Conservation (phyloP, 2,113 vertebrate species). For the Electrona antarctica region DNA sequence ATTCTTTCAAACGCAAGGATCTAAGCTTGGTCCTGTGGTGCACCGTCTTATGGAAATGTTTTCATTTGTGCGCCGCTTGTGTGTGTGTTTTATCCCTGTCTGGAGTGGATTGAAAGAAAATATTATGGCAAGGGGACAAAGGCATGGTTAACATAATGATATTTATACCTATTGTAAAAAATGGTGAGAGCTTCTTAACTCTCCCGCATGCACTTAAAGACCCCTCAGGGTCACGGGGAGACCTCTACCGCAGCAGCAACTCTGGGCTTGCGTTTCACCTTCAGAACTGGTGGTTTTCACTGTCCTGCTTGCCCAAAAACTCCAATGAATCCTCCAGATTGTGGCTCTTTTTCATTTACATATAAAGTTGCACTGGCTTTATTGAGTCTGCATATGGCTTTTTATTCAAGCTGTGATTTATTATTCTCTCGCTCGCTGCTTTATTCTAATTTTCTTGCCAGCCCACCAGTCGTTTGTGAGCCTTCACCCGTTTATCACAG, state of each 20-base stretch:
- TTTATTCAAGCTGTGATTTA: slow-evolving; percentile 66
- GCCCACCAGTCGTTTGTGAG: slow-evolving; percentile 17
- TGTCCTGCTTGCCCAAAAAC: slow-evolving; percentile 20
- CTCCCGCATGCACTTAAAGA: slow-evolving; percentile 23
- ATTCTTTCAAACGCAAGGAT: slow-evolving; percentile 57
- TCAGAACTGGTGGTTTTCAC: slow-evolving; percentile 32
- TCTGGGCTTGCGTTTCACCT: slow-evolving; percentile 40
- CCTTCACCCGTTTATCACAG: slow-evolving; percentile 42
- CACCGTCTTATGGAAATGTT: slow-evolving; percentile 51
- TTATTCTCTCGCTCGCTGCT: slow-evolving; percentile 43
- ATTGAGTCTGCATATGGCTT: slow-evolving; percentile 56
- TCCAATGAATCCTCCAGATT: slow-evolving; percentile 17
- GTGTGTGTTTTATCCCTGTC: slow-evolving; percentile 37
- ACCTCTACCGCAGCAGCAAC: slow-evolving; percentile 28
- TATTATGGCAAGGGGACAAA: slow-evolving; percentile 49
- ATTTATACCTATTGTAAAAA: slow-evolving; percentile 59
- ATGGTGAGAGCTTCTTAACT: slow-evolving; percentile 20
- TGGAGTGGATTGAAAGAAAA: slow-evolving; percentile 59
- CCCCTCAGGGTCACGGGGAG: slow-evolving; percentile 35
- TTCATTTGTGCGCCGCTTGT: slow-evolving; percentile 18
- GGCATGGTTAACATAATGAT: slow-evolving; percentile 48
- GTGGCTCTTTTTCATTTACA: slow-evolving; percentile 48
- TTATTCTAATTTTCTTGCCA: slow-evolving; percentile 58
- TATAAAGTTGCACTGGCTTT: slow-evolving; percentile 59
- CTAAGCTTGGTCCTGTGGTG: slow-evolving; percentile 41